phyloP scores from a whole-genome alignment of 2,888 invertebrate species.

The Empis livida region DNA sequence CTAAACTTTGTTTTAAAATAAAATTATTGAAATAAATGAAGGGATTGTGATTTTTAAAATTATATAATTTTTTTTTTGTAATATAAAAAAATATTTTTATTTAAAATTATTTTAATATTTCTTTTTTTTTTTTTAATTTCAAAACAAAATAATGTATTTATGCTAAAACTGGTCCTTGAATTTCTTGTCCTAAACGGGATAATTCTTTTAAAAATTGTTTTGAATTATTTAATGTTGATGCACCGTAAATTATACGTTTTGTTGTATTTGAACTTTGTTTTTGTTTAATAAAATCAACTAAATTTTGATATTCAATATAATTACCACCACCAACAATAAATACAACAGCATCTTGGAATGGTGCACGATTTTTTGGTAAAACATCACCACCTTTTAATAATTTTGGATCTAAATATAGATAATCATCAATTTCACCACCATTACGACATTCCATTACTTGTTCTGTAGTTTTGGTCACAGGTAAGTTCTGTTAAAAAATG shows the following conservation, averaged over 20 bases:
- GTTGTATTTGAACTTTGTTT: slow-evolving; percentile 52
- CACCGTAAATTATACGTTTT: slow-evolving; percentile 86
- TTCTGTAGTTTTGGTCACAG: slow-evolving; percentile 87
- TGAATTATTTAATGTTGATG: slow-evolving; percentile 87
- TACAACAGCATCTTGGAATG: slow-evolving; percentile 79
- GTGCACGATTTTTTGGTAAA: slow-evolving; percentile 48
- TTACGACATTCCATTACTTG: slow-evolving; percentile 71
- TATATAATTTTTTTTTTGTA: no score
- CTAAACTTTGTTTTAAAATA: no score
- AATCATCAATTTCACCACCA: slow-evolving; percentile 70
- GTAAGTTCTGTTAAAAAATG: slow-evolving; percentile 57
- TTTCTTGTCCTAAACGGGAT: slow-evolving; percentile 63
- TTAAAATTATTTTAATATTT: no score
- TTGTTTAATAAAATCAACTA: slow-evolving; percentile 88
- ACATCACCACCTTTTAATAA: slow-evolving; percentile 61
- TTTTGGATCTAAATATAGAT: slow-evolving; percentile 92
- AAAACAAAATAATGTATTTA: slow-evolving; percentile 18
- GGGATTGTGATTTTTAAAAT: no score
- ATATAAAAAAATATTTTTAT: no score
- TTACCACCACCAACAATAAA: slow-evolving; percentile 91
- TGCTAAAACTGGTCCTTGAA: slow-evolving; percentile 33
- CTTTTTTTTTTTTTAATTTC: neutral
- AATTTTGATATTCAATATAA: slow-evolving; percentile 98
- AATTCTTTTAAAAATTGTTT: slow-evolving; percentile 88
- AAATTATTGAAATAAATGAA: no score